Base-by-base conservation (phyloP, 2,888 invertebrate species). In the Hirtodrosophila cameraria region DNA sequence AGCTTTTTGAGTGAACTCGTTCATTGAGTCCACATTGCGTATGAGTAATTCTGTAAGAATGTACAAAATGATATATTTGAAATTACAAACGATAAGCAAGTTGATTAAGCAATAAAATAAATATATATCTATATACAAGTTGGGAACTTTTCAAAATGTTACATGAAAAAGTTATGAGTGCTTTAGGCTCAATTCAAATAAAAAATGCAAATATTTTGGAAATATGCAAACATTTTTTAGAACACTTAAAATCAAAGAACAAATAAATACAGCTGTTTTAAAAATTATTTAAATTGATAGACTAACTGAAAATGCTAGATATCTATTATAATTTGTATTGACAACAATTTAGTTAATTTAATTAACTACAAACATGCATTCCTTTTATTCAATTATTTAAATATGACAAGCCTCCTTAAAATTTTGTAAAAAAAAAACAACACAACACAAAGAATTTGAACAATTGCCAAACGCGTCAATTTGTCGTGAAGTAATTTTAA, bases 401-500 rank as follows among this genome's bases (percentile, higher is more conserved):
- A 42, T 30, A 41, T 64, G 75, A 65, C 69, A 60, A 20, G 78
- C 63, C 62, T 57, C 66, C 57, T 38, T 66, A 50, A 8, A 9
- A 30, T 28, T 46, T 41, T 8, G 6, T 23, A 0, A 6, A 23
- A 33, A 27, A 12, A 27, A 13, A 6, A 7, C 7, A 23, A 27
- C 12, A 27, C 23, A 6, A 7, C 7, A 23, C 23, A 7, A 20
- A 35, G 28, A 45, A 28, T 39, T 23, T 18, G 18, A 20, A 13
- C 16, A 36, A 33, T 38, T 31, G 25, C 12, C 28, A 35, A 25
- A 20, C 12, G 43, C 16, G 36, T 45, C 61, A 64, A 80, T 80
- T 80, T 81, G 84, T 70, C 81, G 46, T 48, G 7, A 49, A 72
- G 63, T 62, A 48, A 70, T 68, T 74, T 67, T 61, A 76, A 77